A percentile compares a stretch with the other conserved stretches of the same genome.
These are phyloP conservation scores for Prunella himalayana DNA, from an alignment of 2,113 vertebrate species.

Conservation along the genomic window DNA sequence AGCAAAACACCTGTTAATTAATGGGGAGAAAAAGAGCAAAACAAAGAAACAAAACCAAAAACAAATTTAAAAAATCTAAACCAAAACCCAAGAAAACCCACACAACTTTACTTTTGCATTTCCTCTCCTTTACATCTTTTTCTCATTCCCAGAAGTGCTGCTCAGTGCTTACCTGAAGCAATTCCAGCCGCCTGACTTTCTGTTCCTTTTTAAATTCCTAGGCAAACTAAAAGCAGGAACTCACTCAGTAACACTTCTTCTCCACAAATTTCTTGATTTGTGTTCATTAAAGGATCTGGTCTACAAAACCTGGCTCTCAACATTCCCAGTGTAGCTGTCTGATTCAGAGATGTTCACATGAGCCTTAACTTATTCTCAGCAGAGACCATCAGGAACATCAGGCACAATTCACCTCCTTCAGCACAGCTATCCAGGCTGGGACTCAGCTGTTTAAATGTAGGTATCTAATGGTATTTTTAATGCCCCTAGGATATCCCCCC, in stretches of 20 bases:
- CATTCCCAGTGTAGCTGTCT: background rate
- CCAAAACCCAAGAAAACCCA: fast-evolving
- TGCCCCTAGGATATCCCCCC: background rate
- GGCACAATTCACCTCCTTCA: background rate
- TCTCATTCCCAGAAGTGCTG: background rate
- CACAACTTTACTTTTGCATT: background rate
- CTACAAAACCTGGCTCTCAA: background rate
- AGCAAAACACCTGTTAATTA: background rate
- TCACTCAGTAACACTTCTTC: background rate
- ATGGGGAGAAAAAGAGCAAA: background rate
- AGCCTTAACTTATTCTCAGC: background rate
- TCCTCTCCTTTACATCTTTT: background rate
- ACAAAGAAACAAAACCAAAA: background rate
- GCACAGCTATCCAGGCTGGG: background rate
- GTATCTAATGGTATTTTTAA: background rate
- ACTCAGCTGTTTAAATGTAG: background rate
- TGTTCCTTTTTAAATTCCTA: background rate
- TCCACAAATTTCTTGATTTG: background rate
- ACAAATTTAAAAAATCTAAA: background rate
- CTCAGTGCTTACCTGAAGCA: background rate
- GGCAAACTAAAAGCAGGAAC: background rate
- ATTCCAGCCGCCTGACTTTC: background rate
- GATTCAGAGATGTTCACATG: background rate
- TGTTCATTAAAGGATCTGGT: background rate
- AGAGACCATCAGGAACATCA: background rate